Conservation (phyloP, 2,797 vertebrate genomes). For the Falco concolor region DNA sequence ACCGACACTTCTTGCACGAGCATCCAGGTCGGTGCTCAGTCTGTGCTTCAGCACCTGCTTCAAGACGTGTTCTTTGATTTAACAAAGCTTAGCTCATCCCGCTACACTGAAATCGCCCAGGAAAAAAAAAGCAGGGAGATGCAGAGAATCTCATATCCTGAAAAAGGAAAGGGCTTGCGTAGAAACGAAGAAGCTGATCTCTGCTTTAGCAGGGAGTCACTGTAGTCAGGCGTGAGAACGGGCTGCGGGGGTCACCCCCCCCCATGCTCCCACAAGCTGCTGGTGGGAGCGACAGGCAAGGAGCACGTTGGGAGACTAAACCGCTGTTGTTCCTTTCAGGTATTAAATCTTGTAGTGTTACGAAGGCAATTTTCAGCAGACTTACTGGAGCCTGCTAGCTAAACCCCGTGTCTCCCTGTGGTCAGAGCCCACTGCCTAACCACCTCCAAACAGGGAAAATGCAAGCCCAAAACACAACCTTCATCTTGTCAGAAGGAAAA, state of each 20-base stretch:
- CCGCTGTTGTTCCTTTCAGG: background rate
- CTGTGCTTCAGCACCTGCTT: background rate
- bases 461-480: background rate
- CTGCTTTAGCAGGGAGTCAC: background rate
- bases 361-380: background rate
- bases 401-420: fast-evolving
- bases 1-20: background rate
- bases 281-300: background rate
- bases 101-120: background rate
- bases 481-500: background rate
- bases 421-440: background rate
- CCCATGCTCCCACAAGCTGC: background rate
- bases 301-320: background rate
- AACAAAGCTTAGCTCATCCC: background rate
- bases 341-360: background rate
- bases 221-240: too few species aligned
- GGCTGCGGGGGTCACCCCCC: background rate
- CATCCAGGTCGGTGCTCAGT: background rate
- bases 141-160: background rate
- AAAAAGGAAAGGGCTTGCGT: background rate
- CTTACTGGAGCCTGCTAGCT: background rate
- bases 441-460: background rate
- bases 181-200: background rate
- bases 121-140: background rate
- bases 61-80: background rate